Evolutionary conservation across 2,888 invertebrate species (phyloP), one percentile per base, ranked within the genome.

Genomic region (Idaea straminata): DNA sequence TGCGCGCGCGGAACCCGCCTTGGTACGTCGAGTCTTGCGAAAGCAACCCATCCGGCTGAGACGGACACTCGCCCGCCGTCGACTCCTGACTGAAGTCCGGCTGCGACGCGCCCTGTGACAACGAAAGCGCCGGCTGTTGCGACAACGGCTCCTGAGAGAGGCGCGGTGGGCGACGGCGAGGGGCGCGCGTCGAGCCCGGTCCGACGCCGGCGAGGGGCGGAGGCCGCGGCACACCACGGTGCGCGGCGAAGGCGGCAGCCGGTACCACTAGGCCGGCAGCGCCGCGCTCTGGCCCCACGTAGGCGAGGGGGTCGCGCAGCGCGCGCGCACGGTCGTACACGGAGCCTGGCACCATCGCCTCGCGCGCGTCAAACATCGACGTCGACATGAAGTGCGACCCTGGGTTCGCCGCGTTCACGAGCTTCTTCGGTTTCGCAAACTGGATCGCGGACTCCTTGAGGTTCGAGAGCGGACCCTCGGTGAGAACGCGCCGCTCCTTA

Each of bases 341-440:
- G 15, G 98, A 98, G 35, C 98, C 98, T 0, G 98, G 98, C 64
- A 98, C 97, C 88, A 99, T 94, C 5, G 98, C 98, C 87, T 99
- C 99, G 74, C 99, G 95, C 15, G 99, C 99, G 89, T 99, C 98
- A 87, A 98, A 99, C 96, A 98, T 98, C 36, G 98, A 97, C 35
- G 97, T 98, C 65, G 97, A 97, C 99, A 99, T 99, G 85, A 99
- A 99, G 83, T 99, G 98, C 0, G 98, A 97, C 0, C 98, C 98
- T 1, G 99, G 99, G 88, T 99, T 99, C 66, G 97, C 95, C 0
- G 97, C 95, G 86, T 99, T 99, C 25, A 98, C 96, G 73, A 99
- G 94, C 86, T 99, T 99, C 87, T 98, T 98, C 1, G 99, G 99
- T 87, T 99, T 99, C 38, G 98, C 97, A 87, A 99, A 98, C 85